Percentiles rank a stretch among this genome's conserved stretches.
These are phyloP conservation scores for Oligia strigilis DNA, from an alignment of 2,888 invertebrate genomes.

Conservation along the genomic window DNA sequence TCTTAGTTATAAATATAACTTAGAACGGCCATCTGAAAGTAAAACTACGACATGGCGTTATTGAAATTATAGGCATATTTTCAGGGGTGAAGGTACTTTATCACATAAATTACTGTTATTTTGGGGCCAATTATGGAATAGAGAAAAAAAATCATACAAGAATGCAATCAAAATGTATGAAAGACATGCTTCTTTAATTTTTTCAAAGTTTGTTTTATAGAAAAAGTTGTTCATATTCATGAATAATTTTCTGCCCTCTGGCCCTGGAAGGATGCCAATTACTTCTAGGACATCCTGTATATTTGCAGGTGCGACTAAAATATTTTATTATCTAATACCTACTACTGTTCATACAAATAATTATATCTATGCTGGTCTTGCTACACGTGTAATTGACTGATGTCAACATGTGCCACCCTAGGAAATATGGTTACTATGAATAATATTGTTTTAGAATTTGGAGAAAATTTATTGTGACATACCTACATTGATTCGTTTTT, in stretches of 20 bases:
- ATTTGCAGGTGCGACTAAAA: not conserved
- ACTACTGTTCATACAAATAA: not conserved
- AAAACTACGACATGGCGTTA: not conserved
- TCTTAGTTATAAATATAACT: conserved; percentile 41
- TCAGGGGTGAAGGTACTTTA: not conserved
- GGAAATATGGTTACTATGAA: not conserved
- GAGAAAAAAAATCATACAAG: not conserved
- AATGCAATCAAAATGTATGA: not conserved
- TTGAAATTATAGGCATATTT: not conserved
- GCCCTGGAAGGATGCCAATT: conserved; percentile 20
- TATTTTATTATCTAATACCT: not conserved
- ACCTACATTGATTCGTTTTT: not conserved
- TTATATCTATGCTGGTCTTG: not conserved
- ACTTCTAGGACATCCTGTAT: not conserved
- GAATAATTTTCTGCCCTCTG: not conserved
- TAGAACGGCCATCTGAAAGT: conserved; percentile 7
- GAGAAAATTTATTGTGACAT: not conserved
- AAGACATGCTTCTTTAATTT: not conserved
- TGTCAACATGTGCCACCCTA: conserved; percentile 28
- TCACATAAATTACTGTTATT: not conserved
- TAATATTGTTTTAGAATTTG: not conserved
- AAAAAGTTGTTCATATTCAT: not conserved
- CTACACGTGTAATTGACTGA: conserved; percentile 14
- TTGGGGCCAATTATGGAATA: not conserved
- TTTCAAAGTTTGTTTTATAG: not conserved